phyloP scores from a whole-genome alignment of 2,113 vertebrate genomes.

The Mus musculus region DNA sequence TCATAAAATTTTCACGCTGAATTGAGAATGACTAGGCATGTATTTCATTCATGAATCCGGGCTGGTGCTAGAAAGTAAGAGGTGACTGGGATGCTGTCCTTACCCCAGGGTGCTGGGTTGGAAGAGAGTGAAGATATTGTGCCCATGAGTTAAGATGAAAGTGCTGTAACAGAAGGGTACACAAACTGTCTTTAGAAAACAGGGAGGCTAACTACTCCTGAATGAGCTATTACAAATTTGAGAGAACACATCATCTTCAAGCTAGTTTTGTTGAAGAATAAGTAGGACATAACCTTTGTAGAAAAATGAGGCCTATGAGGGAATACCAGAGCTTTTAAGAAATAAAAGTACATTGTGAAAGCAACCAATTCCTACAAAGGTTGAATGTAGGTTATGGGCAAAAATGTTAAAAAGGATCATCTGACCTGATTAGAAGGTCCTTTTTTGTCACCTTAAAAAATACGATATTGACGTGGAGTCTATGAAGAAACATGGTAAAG shows the following conservation, averaged over 20 bases:
- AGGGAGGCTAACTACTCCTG: neutral
- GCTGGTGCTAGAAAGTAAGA: neutral
- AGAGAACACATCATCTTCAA: slow-evolving; percentile 34
- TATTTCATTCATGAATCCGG: slow-evolving; percentile 8
- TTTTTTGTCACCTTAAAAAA: neutral
- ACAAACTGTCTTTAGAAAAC: neutral
- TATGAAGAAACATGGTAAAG: neutral
- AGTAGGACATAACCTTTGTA: neutral
- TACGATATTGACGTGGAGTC: slow-evolving; percentile 18
- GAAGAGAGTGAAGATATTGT: neutral
- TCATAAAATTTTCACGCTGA: neutral
- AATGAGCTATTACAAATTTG: slow-evolving; percentile 25
- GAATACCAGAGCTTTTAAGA: neutral
- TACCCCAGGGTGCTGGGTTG: neutral
- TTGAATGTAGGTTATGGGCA: neutral
- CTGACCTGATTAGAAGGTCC: neutral
- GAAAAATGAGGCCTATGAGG: slow-evolving; percentile 16
- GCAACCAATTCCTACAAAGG: neutral
- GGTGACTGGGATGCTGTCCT: neutral
- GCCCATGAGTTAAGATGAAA: neutral
- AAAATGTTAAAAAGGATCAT: neutral
- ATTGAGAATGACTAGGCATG: neutral
- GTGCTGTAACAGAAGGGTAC: neutral
- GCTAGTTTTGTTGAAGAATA: neutral
- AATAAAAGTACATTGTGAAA: neutral